These are phyloP conservation scores for Pseudonaja textilis DNA, from an alignment of 2,113 vertebrate species.

Conservation along the genomic window DNA sequence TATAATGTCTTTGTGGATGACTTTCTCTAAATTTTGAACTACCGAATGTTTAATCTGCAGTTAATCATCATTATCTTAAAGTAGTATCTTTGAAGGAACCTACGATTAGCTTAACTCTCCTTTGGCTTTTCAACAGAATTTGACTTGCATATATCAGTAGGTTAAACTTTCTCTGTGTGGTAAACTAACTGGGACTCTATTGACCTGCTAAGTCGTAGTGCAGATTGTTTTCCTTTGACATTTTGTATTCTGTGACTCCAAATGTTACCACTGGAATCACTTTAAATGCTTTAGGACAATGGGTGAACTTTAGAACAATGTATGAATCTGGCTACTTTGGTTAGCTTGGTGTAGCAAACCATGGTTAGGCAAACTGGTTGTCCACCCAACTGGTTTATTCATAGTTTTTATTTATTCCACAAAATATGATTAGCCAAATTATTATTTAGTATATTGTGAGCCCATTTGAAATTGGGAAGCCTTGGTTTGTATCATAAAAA, in stretches of 20 bases:
- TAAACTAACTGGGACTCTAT: not conserved
- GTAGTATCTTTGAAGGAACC: fast-evolving
- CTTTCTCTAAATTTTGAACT: not conserved
- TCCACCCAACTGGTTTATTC: not conserved
- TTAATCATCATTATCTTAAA: not conserved
- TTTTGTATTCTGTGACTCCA: not conserved
- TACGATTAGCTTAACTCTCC: not conserved
- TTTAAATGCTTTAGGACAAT: not conserved
- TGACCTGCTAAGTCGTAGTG: not conserved
- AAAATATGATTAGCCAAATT: not conserved
- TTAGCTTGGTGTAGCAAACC: not conserved
- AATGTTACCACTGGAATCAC: not conserved
- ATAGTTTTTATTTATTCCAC: not conserved
- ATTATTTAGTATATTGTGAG: not conserved
- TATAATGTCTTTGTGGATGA: conserved; percentile 6
- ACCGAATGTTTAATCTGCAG: not conserved
- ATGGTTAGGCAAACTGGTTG: not conserved
- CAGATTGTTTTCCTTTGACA: not conserved
- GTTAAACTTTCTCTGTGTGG: not conserved
- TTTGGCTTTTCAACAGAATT: not conserved
- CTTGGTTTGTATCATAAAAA: not conserved
- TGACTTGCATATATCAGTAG: not conserved
- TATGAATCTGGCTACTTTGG: not conserved
- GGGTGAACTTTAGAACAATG: not conserved
- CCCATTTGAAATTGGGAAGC: not conserved